phyloP scores from a whole-genome alignment of 2,113 vertebrate species.

The Semnornis frantzii region DNA sequence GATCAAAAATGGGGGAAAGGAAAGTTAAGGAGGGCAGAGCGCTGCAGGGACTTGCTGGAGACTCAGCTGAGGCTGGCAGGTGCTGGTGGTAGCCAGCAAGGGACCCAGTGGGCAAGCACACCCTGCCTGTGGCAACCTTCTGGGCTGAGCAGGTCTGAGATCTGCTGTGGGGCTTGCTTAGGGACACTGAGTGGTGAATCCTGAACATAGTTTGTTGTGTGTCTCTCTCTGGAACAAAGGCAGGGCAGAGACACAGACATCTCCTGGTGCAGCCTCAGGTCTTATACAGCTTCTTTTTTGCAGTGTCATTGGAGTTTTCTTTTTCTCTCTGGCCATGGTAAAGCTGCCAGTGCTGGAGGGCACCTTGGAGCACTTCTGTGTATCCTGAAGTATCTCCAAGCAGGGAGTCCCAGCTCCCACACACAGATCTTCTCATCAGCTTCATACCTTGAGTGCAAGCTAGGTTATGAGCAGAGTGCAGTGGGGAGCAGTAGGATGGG shows the following conservation, averaged over 20 bases:
- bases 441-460: fast-evolving
- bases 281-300: background rate
- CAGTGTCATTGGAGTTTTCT: background rate
- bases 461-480: background rate
- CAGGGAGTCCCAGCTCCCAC: background rate
- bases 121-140: background rate
- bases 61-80: background rate
- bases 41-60: background rate
- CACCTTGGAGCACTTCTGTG: background rate
- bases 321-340: background rate
- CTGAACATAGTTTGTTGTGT: fast-evolving
- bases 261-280: background rate
- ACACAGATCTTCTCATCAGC: background rate
- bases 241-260: fast-evolving
- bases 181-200: background rate
- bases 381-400: background rate
- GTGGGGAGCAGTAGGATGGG: fast-evolving
- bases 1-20: background rate
- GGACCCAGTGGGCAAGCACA: background rate
- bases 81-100: background rate
- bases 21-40: background rate
- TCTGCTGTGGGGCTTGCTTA: background rate
- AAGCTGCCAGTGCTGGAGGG: background rate
- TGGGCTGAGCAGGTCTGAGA: background rate
- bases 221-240: background rate